Conservation (phyloP, 2,888 invertebrate species). For the Lochmaea crataegi region DNA sequence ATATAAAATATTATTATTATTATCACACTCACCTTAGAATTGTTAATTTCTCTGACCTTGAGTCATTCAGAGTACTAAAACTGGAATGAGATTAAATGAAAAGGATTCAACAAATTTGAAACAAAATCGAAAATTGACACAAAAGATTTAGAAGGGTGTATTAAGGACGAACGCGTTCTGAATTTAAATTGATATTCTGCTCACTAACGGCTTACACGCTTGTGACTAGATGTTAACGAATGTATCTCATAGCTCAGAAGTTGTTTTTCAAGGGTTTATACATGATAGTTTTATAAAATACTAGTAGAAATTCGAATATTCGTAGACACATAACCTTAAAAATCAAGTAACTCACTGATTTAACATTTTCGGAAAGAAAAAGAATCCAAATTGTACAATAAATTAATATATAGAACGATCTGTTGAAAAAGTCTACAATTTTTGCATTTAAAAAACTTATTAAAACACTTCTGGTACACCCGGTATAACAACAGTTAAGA, state of each 20-base stretch:
- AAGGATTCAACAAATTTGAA: neutral
- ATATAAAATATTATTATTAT: no score
- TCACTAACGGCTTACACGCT: neutral
- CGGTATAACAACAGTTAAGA: no score
- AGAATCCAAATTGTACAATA: no score
- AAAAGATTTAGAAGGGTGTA: slow-evolving; percentile 4
- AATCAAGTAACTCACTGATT: no score
- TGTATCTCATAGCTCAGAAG: slow-evolving; percentile 6
- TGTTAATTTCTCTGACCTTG: neutral
- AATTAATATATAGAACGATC: no score
- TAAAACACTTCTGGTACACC: no score
- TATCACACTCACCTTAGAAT: no score
- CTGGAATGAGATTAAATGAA: neutral
- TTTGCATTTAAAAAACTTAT: no score
- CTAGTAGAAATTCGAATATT: neutral
- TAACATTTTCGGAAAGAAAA: no score
- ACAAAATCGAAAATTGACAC: slow-evolving; percentile 12
- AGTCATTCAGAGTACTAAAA: neutral
- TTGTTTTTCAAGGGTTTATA: neutral
- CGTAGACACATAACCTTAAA: no score
- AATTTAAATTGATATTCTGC: slow-evolving; percentile 11
- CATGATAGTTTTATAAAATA: neutral
- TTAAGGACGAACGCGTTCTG: slow-evolving; percentile 9
- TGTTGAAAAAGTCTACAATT: no score
- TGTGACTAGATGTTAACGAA: neutral